Conservation (phyloP, 2,888 invertebrate genomes). For the Spisula solida region DNA sequence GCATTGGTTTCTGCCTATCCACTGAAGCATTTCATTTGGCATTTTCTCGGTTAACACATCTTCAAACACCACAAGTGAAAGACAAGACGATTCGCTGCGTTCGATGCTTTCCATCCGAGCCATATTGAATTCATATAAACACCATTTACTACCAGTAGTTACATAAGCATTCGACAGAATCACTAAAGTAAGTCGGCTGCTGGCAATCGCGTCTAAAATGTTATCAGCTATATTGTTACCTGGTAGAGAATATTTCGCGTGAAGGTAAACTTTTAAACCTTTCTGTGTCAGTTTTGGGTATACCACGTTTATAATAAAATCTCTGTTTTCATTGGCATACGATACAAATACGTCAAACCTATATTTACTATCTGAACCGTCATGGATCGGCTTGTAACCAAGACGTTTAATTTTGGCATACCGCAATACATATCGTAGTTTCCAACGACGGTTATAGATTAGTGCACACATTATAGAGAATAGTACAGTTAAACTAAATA, state of each 20-base stretch:
- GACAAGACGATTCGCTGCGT: conserved; percentile 67
- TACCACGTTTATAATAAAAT: conserved; percentile 34
- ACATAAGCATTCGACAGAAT: conserved; percentile 58
- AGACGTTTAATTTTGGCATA: conserved; percentile 48
- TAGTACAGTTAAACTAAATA: conserved; percentile 30
- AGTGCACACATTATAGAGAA: conserved; percentile 50
- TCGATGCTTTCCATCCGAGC: conserved; percentile 46
- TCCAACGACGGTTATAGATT: conserved; percentile 48
- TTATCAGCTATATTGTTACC: conserved; percentile 73
- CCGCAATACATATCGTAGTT: conserved; percentile 47
- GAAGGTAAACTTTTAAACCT: conserved; percentile 68
- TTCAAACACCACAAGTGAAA: conserved; percentile 69
- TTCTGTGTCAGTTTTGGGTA: conserved; percentile 33
- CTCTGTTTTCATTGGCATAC: conserved; percentile 39
- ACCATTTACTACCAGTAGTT: conserved; percentile 70
- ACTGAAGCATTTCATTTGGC: conserved; percentile 48
- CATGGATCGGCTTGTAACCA: background rate
- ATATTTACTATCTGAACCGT: conserved; percentile 17
- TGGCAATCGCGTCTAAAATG: conserved; percentile 71
- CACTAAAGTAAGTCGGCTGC: conserved; percentile 73
- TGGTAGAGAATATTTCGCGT: conserved; percentile 72
- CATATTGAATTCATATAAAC: conserved; percentile 74
- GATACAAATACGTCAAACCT: conserved; percentile 33
- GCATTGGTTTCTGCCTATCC: conserved; percentile 44
- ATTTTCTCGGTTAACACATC: conserved; percentile 31